Evolutionary conservation across 64 coral and sea anemone species (phyloP).

Genomic region (Platygyra sinensis): DNA sequence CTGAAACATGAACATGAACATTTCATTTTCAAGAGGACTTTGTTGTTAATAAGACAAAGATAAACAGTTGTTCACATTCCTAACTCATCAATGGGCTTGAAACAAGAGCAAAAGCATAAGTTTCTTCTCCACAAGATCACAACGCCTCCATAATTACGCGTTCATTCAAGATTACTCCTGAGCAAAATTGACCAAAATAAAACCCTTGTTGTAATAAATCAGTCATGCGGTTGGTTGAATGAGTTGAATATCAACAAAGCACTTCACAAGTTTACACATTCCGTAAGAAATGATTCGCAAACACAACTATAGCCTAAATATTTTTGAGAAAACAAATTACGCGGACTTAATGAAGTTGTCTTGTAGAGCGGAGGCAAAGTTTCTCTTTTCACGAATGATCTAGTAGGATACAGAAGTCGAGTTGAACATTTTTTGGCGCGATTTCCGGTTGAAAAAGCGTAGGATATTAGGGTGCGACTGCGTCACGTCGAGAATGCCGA

Average conservation of each 20-base stretch:
- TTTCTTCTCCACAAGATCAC: not conserved
- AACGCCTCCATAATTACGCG: not conserved
- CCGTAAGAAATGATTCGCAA: not conserved
- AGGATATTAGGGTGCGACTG: not conserved
- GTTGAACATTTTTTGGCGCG: not conserved
- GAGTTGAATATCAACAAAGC: constrained; percentile 19
- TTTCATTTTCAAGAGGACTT: constrained; percentile 1
- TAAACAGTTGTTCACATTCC: not conserved
- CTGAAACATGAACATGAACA: not conserved
- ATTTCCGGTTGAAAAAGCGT: constrained; percentile 16
- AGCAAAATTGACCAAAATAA: not conserved
- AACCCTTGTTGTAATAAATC: not conserved
- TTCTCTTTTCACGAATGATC: not conserved
- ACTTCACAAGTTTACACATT: constrained; percentile 18
- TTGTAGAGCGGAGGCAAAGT: not conserved
- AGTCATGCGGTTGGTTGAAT: constrained; percentile 29
- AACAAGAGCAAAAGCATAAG: not conserved
- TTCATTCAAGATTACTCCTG: not conserved
- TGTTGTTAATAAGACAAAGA: not conserved
- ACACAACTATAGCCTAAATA: not conserved
- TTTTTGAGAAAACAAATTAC: not conserved
- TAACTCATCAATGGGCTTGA: not conserved
- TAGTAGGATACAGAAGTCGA: not conserved
- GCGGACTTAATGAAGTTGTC: not conserved
- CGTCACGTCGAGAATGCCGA: constrained; percentile 30